Percentiles rank a stretch among this genome's conserved stretches.
phyloP scores from a whole-genome alignment of 2,797 vertebrate genomes.

The Decapterus maruadsi region DNA sequence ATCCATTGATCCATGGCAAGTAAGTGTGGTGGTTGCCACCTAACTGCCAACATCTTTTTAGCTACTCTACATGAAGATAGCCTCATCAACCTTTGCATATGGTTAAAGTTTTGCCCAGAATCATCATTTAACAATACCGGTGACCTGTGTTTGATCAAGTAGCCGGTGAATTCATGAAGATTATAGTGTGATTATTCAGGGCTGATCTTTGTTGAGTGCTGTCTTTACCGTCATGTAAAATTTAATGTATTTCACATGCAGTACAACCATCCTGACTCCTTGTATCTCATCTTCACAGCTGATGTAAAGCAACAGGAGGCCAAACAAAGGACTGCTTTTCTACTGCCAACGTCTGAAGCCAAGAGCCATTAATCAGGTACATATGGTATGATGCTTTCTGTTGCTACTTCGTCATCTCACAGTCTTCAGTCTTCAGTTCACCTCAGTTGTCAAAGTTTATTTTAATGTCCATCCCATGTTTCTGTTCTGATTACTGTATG shows the following conservation, averaged over 20 bases:
- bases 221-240: neutral
- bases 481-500: neutral
- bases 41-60: no score
- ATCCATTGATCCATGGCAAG: no score
- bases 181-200: neutral
- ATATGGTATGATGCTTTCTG: constrained; percentile 76
- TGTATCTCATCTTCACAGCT: constrained; percentile 54
- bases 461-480: neutral
- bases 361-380: constrained; percentile 79
- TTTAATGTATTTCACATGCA: neutral
- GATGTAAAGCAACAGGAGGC: constrained; percentile 60
- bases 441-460: neutral
- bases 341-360: constrained; percentile 36
- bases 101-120: no score
- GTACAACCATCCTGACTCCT: neutral
- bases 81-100: no score
- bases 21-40: no score
- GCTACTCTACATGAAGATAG: no score
- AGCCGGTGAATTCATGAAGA: no score
- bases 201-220: neutral
- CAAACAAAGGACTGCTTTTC: constrained; percentile 32
- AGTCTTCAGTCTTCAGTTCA: neutral
- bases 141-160: neutral
- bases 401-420: constrained; percentile 8
- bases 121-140: no score